phyloP scores from a whole-genome alignment of 1,140 invertebrate species.

The Penaeus chinensis region DNA sequence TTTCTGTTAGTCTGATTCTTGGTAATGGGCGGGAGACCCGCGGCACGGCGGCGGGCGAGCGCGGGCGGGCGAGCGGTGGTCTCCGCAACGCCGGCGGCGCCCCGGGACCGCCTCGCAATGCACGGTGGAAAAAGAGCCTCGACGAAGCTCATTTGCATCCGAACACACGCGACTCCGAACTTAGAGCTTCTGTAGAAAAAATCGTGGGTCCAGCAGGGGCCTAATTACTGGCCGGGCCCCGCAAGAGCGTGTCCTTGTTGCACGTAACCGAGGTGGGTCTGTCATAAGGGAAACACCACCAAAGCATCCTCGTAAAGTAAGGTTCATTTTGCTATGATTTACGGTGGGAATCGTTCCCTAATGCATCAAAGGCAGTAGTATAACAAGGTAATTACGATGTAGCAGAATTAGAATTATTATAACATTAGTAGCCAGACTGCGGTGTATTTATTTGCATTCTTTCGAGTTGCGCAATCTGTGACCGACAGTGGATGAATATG shows the following conservation, averaged over 20 bases:
- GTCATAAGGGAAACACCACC: conserved; percentile 11
- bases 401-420: conserved; percentile 21
- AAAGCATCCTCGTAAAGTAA: conserved; percentile 8
- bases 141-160: conserved; percentile 10
- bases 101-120: conserved; percentile 6
- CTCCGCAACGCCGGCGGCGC: neutral
- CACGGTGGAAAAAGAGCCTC: neutral
- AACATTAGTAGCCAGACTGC: conserved; percentile 14
- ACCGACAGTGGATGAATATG: too few relatives aligned
- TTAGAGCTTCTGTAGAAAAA: conserved; percentile 22
- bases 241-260: conserved; percentile 8
- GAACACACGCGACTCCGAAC: conserved; percentile 21
- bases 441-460: neutral
- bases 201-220: neutral
- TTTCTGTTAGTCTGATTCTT: too few relatives aligned
- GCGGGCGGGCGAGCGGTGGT: neutral
- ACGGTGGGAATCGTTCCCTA: conserved; percentile 19
- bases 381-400: conserved; percentile 27
- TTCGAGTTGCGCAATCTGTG: too few relatives aligned
- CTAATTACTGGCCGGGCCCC: neutral
- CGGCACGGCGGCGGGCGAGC: neutral
- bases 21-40: neutral
- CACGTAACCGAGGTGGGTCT: neutral
- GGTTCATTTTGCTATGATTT: conserved; percentile 20
- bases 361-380: conserved; percentile 12